These are phyloP conservation scores for Eumeta japonica DNA, from an alignment of 1,140 invertebrate species.

Conservation along the genomic window DNA sequence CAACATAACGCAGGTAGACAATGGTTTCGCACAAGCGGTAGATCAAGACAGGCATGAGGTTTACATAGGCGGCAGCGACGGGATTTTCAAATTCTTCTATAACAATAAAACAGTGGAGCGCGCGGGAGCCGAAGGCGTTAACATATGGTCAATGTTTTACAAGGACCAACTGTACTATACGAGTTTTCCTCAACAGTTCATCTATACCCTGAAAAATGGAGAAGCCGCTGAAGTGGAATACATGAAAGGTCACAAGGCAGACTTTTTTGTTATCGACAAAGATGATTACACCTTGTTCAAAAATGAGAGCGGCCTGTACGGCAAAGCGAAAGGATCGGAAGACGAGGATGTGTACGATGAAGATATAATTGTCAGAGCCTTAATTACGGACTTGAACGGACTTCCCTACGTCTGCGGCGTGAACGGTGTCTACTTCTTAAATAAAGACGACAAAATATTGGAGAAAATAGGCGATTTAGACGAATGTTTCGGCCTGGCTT, in stretches of 20 bases:
- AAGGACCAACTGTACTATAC: conserved; percentile 34
- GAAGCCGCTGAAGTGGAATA: conserved; percentile 22
- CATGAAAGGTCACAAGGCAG: conserved; percentile 38
- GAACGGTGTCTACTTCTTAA: conserved; percentile 29
- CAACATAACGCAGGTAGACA: conserved; percentile 22
- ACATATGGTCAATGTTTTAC: conserved; percentile 35
- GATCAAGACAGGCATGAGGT: conserved; percentile 26
- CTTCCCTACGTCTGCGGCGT: conserved; percentile 24
- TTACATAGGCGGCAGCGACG: conserved; percentile 34
- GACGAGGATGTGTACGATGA: conserved; percentile 19
- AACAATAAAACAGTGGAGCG: conserved; percentile 20
- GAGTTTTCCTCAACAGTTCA: conserved; percentile 29
- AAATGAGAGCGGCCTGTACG: conserved; percentile 29
- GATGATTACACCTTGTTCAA: conserved; percentile 28
- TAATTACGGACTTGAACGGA: conserved; percentile 26
- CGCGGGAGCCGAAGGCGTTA: conserved; percentile 13
- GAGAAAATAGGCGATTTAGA: conserved; percentile 24
- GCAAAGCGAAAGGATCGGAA: conserved; percentile 30
- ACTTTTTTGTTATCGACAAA: conserved; percentile 36
- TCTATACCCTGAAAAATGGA: conserved; percentile 27
- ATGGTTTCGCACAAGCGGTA: conserved; percentile 37
- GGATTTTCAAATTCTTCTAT: conserved; percentile 34
- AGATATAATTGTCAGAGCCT: conserved; percentile 18
- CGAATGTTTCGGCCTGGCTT: conserved; percentile 33
- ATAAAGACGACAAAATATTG: conserved; percentile 16